Evolutionary conservation across 2,113 vertebrate species (phyloP).

Genomic region (Carlito syrichta): DNA sequence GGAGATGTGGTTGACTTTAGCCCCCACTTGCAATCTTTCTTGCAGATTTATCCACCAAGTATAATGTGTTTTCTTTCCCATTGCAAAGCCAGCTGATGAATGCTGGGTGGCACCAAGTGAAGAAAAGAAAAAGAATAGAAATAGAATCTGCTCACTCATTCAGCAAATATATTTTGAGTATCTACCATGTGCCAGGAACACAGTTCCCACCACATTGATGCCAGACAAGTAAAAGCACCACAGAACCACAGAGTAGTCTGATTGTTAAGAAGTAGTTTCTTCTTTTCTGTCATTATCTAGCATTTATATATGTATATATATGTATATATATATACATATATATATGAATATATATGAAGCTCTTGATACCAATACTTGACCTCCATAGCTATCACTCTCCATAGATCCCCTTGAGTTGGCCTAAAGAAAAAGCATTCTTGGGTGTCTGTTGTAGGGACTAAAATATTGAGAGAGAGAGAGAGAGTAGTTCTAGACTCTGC

Average conservation of each 20-base stretch:
- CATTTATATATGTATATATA: too few relatives aligned
- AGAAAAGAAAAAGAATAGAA: not conserved
- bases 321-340: too few relatives aligned
- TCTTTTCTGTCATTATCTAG: not conserved
- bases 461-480: not conserved
- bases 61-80: not conserved
- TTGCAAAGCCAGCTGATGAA: not conserved
- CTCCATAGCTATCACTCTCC: not conserved
- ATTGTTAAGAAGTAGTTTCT: accelerated
- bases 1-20: not conserved
- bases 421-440: not conserved
- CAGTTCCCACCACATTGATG: accelerated
- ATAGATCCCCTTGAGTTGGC: too few relatives aligned
- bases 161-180: not conserved
- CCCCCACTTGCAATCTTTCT: not conserved
- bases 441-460: not conserved
- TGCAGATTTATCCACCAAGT: not conserved
- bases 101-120: accelerated
- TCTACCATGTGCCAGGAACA: not conserved
- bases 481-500: not conserved
- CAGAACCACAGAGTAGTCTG: not conserved
- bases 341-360: too few relatives aligned
- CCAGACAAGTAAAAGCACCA: not conserved
- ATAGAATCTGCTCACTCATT: not conserved
- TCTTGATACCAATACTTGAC: not conserved